Base-by-base conservation (phyloP, 2,797 vertebrate species). In the Ambastaia sidthimunki region DNA sequence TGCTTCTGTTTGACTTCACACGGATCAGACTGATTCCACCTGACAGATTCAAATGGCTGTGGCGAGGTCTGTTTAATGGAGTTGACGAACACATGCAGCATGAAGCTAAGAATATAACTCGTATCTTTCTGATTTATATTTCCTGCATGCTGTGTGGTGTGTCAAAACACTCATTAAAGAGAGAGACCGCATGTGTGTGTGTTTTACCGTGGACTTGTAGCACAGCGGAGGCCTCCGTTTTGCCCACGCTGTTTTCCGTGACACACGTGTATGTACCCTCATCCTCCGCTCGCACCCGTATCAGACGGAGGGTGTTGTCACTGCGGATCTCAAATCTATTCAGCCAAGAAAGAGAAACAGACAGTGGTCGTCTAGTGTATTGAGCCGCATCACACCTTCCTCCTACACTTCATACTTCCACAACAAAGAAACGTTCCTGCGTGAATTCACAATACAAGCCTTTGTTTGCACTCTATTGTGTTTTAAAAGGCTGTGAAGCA, bases 201-300 rank as follows among this genome's bases (percentile, higher is more conserved):
- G 80, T 71, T 71, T 62, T 90, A 99, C 97, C 96, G 0, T 97
- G 97, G 80, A 99, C 97, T 0, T 94, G 95, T 86, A 99, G 92
- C 82, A 95, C 93, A 78, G 94, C 96, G 0, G 97, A 97, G 0
- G 96, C 96, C 90, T 98, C 96, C 0, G 94, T 95, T 52, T 95
- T 95, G 82, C 97, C 97, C 87, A 98, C 95, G 0, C 95, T 97
- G 93, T 98, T 99, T 89, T 98, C 97, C 0, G 96, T 97, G 87
- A 97, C 93, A 5, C 97, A 99, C 34, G 97, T 98, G 80, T 98
- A 98, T 0, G 95, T 97, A 57, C 97, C 97, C 83, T 97, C 96
- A 0, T 98, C 97, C 83, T 96, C 95, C 2, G 93, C 92, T 18
- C 86, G 93, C 87, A 97, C 95, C 2, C 73, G 93, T 63, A 90